Conservation (phyloP, 2,113 vertebrate genomes). For the Lucifuga dentata region DNA sequence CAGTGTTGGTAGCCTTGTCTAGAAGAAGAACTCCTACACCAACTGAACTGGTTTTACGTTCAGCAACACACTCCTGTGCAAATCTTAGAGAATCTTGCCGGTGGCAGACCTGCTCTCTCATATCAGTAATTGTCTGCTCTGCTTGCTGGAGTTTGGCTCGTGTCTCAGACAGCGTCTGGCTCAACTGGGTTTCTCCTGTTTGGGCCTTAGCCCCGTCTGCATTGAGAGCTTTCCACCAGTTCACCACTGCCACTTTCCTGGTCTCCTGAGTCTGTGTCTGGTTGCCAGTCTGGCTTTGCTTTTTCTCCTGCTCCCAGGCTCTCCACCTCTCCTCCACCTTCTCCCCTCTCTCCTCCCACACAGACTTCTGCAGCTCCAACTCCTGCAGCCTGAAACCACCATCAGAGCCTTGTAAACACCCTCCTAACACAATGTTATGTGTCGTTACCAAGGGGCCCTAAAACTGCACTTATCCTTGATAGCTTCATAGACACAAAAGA, state of each 20-base stretch:
- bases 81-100: slow-evolving; percentile 69
- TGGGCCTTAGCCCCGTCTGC: slow-evolving; percentile 48
- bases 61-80: slow-evolving; percentile 38
- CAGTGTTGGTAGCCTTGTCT: slow-evolving; percentile 59
- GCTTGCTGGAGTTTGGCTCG: slow-evolving; percentile 54
- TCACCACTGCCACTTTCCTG: slow-evolving; percentile 71
- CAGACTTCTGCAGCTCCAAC: slow-evolving; percentile 73
- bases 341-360: slow-evolving; percentile 75
- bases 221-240: slow-evolving; percentile 74
- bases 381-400: slow-evolving; percentile 81
- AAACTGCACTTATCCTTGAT: slow-evolving; percentile 75
- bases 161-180: slow-evolving; percentile 48
- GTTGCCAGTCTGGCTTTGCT: slow-evolving; percentile 53
- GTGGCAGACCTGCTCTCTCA: slow-evolving; percentile 64
- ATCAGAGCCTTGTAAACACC: slow-evolving; percentile 72
- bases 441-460: slow-evolving; percentile 65
- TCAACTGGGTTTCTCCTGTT: slow-evolving; percentile 24
- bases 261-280: slow-evolving; percentile 57
- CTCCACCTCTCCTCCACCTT: slow-evolving; percentile 71
- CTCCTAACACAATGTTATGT: slow-evolving; percentile 60
- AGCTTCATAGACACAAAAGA: slow-evolving; percentile 39
- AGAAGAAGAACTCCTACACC: slow-evolving; percentile 15
- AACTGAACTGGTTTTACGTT: slow-evolving; percentile 27
- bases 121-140: slow-evolving; percentile 66
- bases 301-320: slow-evolving; percentile 65